Conservation (phyloP, 2,888 invertebrate genomes). For the Eristalis pertinax region DNA sequence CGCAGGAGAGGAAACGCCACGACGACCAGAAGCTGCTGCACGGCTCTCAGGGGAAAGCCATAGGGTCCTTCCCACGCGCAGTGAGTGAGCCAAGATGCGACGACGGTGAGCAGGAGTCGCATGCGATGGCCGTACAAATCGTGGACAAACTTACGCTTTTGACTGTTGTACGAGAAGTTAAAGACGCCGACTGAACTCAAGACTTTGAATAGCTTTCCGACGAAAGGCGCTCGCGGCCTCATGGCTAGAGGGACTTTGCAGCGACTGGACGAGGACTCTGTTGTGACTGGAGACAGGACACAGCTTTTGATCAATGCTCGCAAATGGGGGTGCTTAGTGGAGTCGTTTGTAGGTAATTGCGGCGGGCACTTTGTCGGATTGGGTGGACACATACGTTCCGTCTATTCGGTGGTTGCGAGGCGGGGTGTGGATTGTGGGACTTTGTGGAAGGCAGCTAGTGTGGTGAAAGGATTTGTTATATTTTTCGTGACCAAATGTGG, state of each 20-base stretch:
- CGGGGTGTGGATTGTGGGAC: neutral
- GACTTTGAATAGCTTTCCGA: neutral
- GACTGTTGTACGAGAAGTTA: neutral
- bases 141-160: neutral
- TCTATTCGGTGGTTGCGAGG: neutral
- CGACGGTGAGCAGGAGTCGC: neutral
- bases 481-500: too few species aligned
- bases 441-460: neutral
- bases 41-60: neutral
- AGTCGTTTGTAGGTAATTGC: neutral
- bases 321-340: neutral
- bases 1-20: neutral
- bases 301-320: neutral
- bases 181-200: neutral
- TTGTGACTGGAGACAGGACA: neutral
- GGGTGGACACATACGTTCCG: neutral
- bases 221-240: neutral
- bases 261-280: neutral
- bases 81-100: neutral
- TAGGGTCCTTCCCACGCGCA: neutral
- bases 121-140: neutral
- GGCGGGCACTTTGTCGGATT: neutral
- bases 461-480: too few species aligned
- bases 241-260: neutral
- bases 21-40: neutral